Evolutionary conservation across 2,888 invertebrate genomes (phyloP).

Genomic region (Morinoia aosen): DNA sequence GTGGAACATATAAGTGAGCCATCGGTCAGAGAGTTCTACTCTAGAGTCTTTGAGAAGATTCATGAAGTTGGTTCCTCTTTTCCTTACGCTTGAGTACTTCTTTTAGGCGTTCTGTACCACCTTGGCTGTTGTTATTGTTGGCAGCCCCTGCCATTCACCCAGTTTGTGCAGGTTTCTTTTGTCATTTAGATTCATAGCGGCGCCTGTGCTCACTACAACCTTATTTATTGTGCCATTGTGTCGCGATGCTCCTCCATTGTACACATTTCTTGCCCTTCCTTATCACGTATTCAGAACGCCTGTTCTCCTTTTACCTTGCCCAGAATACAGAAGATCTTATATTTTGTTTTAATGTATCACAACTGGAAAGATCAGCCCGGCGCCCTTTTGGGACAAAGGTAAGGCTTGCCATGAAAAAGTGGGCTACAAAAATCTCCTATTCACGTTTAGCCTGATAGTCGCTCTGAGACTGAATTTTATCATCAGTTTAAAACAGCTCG

Average conservation of each 20-base stretch:
- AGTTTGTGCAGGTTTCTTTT: conserved; percentile 55
- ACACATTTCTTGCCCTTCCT: conserved; percentile 53
- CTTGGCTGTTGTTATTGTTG: conserved; percentile 28
- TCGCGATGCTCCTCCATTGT: conserved; percentile 53
- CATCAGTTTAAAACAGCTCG: neutral
- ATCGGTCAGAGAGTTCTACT: neutral
- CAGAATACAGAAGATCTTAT: conserved; percentile 36
- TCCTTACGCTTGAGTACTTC: conserved; percentile 3
- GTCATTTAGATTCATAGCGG: conserved; percentile 55
- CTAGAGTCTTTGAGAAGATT: neutral
- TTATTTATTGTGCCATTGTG: conserved; percentile 56
- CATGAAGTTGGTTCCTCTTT: conserved; percentile 15
- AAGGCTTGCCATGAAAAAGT: neutral
- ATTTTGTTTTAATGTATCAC: conserved; percentile 51
- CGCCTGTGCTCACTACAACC: conserved; percentile 54
- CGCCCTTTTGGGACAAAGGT: conserved; percentile 30
- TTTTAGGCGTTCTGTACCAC: neutral
- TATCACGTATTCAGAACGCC: conserved; percentile 53
- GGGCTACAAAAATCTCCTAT: neutral
- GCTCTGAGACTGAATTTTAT: neutral
- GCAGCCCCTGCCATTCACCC: conserved; percentile 28
- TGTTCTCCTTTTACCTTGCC: conserved; percentile 28
- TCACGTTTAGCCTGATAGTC: neutral
- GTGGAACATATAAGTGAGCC: neutral
- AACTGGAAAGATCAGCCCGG: conserved; percentile 15